Conservation (phyloP, 1,140 invertebrate species). For the Diuraphis noxia region DNA sequence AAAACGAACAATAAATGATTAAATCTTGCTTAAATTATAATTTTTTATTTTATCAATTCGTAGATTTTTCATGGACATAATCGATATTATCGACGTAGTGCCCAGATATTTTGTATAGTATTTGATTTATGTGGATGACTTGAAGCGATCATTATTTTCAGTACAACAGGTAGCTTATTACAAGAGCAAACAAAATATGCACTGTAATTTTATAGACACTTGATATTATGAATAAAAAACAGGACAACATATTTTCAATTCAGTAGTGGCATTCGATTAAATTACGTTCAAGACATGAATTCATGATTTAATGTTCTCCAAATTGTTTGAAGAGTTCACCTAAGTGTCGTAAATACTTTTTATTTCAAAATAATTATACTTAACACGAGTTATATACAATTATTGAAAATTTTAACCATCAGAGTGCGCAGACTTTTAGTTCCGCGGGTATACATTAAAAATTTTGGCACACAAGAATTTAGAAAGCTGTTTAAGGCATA, state of each 20-base stretch:
- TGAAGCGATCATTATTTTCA: neutral
- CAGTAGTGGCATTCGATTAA: neutral
- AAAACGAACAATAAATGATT: neutral
- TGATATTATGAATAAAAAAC: neutral
- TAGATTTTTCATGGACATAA: no score
- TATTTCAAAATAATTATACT: neutral
- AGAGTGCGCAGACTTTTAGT: no score
- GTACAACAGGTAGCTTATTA: neutral
- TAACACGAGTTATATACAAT: no score
- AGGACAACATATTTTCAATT: neutral
- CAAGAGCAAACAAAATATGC: neutral
- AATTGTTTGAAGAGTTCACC: no score
- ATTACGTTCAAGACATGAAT: neutral
- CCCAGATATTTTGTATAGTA: neutral
- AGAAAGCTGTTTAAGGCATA: no score
- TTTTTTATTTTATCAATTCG: neutral
- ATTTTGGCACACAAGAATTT: no score
- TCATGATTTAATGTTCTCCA: neutral
- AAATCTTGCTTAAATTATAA: neutral
- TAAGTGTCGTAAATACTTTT: neutral
- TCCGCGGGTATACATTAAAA: no score
- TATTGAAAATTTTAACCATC: no score
- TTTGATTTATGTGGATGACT: neutral
- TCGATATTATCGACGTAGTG: no score
- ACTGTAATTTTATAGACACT: neutral